A percentile compares a stretch with the other conserved stretches of the same genome.
phyloP scores from a whole-genome alignment of 2,888 invertebrate species.

The Mayetiola destructor region DNA sequence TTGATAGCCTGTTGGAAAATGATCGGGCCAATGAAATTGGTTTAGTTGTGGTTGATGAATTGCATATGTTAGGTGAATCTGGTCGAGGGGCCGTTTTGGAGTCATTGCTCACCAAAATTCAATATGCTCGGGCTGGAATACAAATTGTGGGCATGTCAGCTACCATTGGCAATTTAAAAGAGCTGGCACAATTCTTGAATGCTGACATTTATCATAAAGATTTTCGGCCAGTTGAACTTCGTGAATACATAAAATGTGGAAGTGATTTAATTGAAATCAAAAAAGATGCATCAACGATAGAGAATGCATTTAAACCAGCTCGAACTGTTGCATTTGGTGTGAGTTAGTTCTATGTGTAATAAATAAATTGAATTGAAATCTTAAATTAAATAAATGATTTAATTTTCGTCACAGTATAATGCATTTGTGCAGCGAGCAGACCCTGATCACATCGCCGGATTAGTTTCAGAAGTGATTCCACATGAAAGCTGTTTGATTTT shows the following conservation, averaged over 20 bases:
- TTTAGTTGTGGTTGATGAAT: constrained; percentile 72
- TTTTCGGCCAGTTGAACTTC: constrained; percentile 78
- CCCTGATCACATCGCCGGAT: constrained; percentile 64
- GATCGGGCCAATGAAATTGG: constrained; percentile 63
- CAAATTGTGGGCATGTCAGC: constrained; percentile 96
- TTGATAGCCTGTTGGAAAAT: constrained; percentile 72
- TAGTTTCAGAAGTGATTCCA: constrained; percentile 71
- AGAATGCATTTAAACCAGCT: constrained; percentile 39
- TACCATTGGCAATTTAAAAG: constrained; percentile 79
- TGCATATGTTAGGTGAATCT: constrained; percentile 82
- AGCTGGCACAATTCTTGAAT: constrained; percentile 64
- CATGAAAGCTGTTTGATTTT: constrained; percentile 72
- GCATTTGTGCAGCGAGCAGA: constrained; percentile 45
- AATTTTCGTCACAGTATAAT: constrained; percentile 42
- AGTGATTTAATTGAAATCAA: constrained; percentile 42
- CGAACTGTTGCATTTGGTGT: constrained; percentile 40
- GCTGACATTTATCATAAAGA: constrained; percentile 69
- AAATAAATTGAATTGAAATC: not conserved
- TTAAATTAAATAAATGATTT: not conserved
- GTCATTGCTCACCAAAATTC: constrained; percentile 63
- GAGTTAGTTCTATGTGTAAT: constrained; percentile 23
- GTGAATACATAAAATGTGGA: constrained; percentile 69
- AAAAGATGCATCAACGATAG: constrained; percentile 32
- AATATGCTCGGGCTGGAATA: constrained; percentile 45
- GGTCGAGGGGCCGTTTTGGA: constrained; percentile 78